A percentile compares a stretch with the other conserved stretches of the same genome.
These are phyloP conservation scores for Amiota minor DNA, from an alignment of 2,888 invertebrate species.

Conservation along the genomic window DNA sequence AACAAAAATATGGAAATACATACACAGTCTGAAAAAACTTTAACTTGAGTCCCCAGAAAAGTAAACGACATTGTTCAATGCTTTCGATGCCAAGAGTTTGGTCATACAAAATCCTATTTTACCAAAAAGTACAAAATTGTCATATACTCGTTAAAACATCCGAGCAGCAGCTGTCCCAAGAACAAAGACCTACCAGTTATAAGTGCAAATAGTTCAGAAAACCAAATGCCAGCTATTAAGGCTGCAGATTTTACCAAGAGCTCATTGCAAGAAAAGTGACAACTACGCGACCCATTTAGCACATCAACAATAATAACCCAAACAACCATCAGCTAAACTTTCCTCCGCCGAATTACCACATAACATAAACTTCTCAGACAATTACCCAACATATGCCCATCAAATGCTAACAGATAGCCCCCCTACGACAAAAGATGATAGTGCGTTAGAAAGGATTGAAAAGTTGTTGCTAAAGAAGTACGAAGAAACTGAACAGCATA, in stretches of 20 bases:
- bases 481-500: background rate
- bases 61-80: background rate
- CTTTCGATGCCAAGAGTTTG: too few relatives aligned
- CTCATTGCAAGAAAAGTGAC: background rate
- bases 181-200: constrained; percentile 3
- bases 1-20: background rate
- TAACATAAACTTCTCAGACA: background rate
- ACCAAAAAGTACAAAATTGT: background rate
- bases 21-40: background rate
- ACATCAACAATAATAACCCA: background rate
- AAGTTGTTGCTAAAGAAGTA: background rate
- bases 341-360: background rate
- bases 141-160: background rate
- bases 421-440: background rate
- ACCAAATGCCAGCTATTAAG: background rate
- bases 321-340: background rate
- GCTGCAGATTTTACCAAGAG: background rate
- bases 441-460: background rate
- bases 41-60: background rate
- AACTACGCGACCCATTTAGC: background rate
- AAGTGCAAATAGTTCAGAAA: background rate
- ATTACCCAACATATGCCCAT: background rate
- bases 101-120: constrained; percentile 2
- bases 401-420: background rate
- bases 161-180: background rate